Conservation (phyloP, 2,888 invertebrate species). For the Gandaritis pyraliata region DNA sequence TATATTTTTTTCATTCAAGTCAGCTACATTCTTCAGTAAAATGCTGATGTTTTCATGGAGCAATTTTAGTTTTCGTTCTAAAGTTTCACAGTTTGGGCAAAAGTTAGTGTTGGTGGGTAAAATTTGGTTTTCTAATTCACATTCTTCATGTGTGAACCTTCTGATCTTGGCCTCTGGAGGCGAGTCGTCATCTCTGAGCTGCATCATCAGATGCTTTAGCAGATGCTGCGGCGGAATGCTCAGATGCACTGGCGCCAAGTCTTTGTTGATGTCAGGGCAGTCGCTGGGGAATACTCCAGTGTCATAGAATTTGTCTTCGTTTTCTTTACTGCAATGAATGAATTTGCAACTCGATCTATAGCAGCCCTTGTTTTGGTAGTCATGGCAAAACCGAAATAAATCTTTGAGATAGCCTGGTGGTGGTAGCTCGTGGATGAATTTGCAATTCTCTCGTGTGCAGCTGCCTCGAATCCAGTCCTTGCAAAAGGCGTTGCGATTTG, state of each 20-base stretch:
- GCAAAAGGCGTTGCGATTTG: conserved; percentile 64
- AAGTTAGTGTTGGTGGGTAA: conserved; percentile 55
- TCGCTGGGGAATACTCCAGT: conserved; percentile 85
- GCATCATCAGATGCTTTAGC: conserved; percentile 55
- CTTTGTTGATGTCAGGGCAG: conserved; percentile 56
- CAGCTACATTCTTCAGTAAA: conserved; percentile 74
- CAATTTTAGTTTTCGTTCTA: conserved; percentile 75
- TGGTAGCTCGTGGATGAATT: conserved; percentile 73
- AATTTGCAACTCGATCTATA: conserved; percentile 87
- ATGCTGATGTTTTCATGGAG: conserved; percentile 79
- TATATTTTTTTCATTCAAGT: conserved; percentile 75
- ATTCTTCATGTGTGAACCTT: conserved; percentile 68
- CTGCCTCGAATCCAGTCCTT: conserved; percentile 80
- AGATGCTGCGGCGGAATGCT: conserved; percentile 56
- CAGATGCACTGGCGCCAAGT: conserved; percentile 47
- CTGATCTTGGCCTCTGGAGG: conserved; percentile 77
- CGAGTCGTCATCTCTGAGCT: conserved; percentile 67
- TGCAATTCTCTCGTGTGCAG: conserved; percentile 83
- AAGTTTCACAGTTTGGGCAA: conserved; percentile 70
- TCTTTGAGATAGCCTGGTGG: conserved; percentile 67
- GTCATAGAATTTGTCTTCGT: conserved; percentile 87
- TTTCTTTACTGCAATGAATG: conserved; percentile 87
- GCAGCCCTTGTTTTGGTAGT: conserved; percentile 88
- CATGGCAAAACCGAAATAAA: conserved; percentile 83
- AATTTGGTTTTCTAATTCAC: conserved; percentile 63